A percentile compares a stretch with the other conserved stretches of the same genome.
Conservation (phyloP, 2,113 vertebrate species). For the Tauraco erythrolophus region DNA sequence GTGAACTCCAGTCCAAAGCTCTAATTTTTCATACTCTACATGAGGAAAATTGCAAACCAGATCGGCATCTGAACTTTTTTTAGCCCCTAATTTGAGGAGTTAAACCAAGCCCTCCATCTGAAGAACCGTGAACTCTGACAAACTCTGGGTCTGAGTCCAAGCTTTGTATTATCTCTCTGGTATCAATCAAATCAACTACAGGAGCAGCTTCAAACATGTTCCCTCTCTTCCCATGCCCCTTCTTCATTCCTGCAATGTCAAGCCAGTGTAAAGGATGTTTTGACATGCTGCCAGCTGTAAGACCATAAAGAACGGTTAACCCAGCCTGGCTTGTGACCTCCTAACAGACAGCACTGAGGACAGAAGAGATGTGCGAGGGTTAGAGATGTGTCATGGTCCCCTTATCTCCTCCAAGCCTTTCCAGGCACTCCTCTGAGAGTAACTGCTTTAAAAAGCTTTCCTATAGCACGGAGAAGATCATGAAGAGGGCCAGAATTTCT, state of each 20-base stretch:
- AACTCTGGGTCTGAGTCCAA: background rate
- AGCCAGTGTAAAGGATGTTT: background rate
- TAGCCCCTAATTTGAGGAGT: background rate
- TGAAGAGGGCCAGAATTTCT: background rate
- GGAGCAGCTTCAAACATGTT: background rate
- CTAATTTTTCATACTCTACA: background rate
- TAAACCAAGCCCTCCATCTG: background rate
- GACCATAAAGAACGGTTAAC: background rate
- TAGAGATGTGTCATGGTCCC: background rate
- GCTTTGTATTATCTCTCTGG: conserved; percentile 18
- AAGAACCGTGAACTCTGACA: conserved; percentile 25
- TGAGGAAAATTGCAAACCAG: background rate
- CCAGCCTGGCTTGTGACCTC: background rate
- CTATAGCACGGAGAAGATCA: background rate
- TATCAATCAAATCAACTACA: background rate
- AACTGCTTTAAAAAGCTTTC: background rate
- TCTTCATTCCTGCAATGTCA: conserved; percentile 1
- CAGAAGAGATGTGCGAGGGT: background rate
- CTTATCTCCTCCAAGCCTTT: background rate
- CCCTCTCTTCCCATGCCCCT: background rate
- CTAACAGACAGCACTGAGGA: background rate
- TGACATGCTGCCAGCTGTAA: background rate
- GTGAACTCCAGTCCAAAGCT: background rate
- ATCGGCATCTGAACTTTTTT: background rate
- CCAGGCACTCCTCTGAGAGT: background rate